phyloP scores from a whole-genome alignment of 1,140 invertebrate species.

The Drosophila arizonae region DNA sequence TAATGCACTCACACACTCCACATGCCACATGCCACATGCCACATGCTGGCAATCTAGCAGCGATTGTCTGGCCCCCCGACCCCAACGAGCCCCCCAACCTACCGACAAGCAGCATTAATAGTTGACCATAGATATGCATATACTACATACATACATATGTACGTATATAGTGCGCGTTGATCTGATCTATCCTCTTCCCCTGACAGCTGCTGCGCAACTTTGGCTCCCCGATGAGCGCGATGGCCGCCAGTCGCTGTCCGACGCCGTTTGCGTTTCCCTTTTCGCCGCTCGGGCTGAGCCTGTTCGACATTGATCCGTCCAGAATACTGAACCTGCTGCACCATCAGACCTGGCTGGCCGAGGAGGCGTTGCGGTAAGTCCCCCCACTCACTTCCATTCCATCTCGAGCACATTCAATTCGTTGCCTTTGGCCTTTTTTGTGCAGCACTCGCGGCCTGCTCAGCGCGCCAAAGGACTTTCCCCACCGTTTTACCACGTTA shows the following conservation, averaged over 20 bases:
- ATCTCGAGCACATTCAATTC: not conserved
- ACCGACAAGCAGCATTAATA: not conserved
- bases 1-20: not conserved
- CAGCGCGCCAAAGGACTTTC: constrained; percentile 74
- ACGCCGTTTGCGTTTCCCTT: constrained; percentile 82
- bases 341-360: constrained; percentile 82
- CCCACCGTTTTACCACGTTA: constrained; percentile 75
- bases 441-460: constrained; percentile 72
- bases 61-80: constrained; percentile 8
- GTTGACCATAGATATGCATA: not conserved
- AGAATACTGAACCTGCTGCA: constrained; percentile 81
- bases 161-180: not conserved
- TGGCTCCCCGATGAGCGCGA: constrained; percentile 62
- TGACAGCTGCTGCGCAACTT: constrained; percentile 74
- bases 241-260: constrained; percentile 68
- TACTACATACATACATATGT: too few relatives aligned
- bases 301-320: constrained; percentile 83
- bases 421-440: constrained; percentile 7
- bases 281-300: constrained; percentile 75
- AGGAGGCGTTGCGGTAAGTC: constrained; percentile 78
- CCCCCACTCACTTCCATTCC: too few relatives aligned
- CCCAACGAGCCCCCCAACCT: not conserved
- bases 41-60: constrained; percentile 8
- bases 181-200: constrained; percentile 4
- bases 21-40: not conserved